Evolutionary conservation across 2,113 vertebrate species (phyloP), one percentile per base, ranked within the genome.

Genomic region (Tylochromis polylepis): DNA sequence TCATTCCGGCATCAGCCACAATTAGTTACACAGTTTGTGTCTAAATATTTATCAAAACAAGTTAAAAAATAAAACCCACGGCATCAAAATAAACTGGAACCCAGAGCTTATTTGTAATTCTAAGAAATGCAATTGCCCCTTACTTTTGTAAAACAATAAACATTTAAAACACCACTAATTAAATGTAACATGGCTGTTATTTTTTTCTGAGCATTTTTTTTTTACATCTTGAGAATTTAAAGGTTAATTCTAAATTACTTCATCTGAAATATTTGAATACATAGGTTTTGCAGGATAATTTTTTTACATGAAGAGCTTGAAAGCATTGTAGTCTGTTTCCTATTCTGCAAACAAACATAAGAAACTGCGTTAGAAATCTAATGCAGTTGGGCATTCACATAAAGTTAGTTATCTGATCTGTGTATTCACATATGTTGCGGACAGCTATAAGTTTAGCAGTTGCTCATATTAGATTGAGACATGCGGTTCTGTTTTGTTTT

Each of bases 391-490:
- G n/a, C n/a, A n/a, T n/a, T n/a, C n/a, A n/a, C n/a, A n/a, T n/a
- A n/a, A n/a, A n/a, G n/a, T n/a, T n/a, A n/a, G 11, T 65, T 65
- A 38, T 65, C 60, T 65, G 34, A 65, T 65, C 60, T 22, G 60
- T n/a, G 60, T 65, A 11, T 65, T 38, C 18, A 8, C 2, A 1
- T 65, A n/a, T 65, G 6, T 65, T 72, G 67, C 3, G 0, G 41
- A 75, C 22, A 29, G 67, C 41, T 0, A 11, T 11, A 49, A 0
- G 15, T 49, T 75, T 18, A 75, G 0, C 14, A 18, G 2, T 27
- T 46, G 14, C 38, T 72, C 14, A 41, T 20, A 75, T 75, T 70
- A 43, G 65, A 22, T 43, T 43, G 38, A 70, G 5, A 41, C 0
- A 11, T 43, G 1, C 43, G 8, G 12, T 46, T 46, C 38, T 38